Evolutionary conservation across 2,797 vertebrate species (phyloP), one percentile per base, ranked within the genome.

Genomic region (Lepus oiostolus): DNA sequence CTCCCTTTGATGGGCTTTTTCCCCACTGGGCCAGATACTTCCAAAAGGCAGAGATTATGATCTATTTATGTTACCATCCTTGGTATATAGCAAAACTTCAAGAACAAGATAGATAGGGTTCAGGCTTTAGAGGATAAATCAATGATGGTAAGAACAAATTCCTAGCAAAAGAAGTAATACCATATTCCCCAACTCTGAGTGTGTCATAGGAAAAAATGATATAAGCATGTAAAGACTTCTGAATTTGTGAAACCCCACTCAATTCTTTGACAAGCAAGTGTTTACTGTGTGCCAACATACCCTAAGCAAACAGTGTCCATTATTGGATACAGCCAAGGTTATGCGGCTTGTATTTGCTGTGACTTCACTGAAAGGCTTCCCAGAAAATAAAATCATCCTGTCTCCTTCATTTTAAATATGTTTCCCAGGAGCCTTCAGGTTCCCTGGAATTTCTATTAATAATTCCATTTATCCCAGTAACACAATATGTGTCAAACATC

Each of bases 391-490:
- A 96, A 94, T 83, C 70, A 94, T 91, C 63, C 47, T 96, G 50
- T 96, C 95, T 97, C 85, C 42, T 94, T 95, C 65, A 90, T 94
- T 91, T 96, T 94, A 96, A 95, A 93, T 90, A 95, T 88, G 77
- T 79, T 95, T 96, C 95, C 96, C 95, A 96, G 88, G 90, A 97
- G 93, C 47, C 89, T 95, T 94, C 88, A 96, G 30, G 72, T 97
- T 97, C 95, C 97, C 76, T 95, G 97, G 96, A 97, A 97, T 96
- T 96, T 94, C 96, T 97, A 97, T 97, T 97, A 97, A 97, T 97
- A 97, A 97, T 97, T 96, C 93, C 97, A 96, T 94, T 96, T 97
- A 96, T 96, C 94, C 96, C 89, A 79, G 95, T 96, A 95, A 96
- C 92, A 96, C 79, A 97, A 94, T 97, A 93, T 90, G 74, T 97